Evolutionary conservation across 1,140 invertebrate genomes (phyloP).

Genomic region (Hestina assimilis): DNA sequence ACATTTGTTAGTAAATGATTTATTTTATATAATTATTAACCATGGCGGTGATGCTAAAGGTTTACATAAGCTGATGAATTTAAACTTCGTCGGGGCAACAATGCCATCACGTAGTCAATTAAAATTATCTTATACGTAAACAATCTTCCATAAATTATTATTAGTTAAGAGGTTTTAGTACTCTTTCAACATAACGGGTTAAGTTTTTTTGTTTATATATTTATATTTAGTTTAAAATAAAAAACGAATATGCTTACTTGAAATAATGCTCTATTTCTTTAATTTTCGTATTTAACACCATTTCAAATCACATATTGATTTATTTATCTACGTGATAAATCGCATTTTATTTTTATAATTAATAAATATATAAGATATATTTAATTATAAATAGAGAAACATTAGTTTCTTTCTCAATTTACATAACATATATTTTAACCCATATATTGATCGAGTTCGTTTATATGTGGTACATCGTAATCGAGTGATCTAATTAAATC

Average conservation of each 20-base stretch:
- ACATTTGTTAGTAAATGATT: background rate
- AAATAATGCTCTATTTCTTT: too few relatives aligned
- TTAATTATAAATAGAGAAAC: too few relatives aligned
- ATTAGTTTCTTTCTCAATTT: too few relatives aligned
- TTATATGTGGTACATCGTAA: slow-evolving; percentile 28
- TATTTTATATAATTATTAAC: background rate
- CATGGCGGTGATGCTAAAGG: background rate
- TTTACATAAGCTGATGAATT: slow-evolving; percentile 13
- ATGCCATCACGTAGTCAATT: slow-evolving; percentile 51
- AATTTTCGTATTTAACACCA: too few relatives aligned
- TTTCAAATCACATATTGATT: too few relatives aligned
- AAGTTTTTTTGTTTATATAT: too few relatives aligned
- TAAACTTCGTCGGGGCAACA: slow-evolving; percentile 49
- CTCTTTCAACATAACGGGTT: background rate
- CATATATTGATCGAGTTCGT: slow-evolving; percentile 30
- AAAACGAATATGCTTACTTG: too few relatives aligned
- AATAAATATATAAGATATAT: too few relatives aligned
- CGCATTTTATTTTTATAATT: too few relatives aligned
- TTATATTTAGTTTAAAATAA: too few relatives aligned
- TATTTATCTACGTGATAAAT: too few relatives aligned
- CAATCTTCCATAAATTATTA: slow-evolving; percentile 12
- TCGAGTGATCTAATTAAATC: slow-evolving; percentile 38
- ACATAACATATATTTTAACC: too few relatives aligned
- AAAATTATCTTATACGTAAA: slow-evolving; percentile 40
- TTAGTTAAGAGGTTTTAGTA: background rate